Evolutionary conservation across 2,113 vertebrate genomes (phyloP).

Genomic region (Pseudopipra pipra): DNA sequence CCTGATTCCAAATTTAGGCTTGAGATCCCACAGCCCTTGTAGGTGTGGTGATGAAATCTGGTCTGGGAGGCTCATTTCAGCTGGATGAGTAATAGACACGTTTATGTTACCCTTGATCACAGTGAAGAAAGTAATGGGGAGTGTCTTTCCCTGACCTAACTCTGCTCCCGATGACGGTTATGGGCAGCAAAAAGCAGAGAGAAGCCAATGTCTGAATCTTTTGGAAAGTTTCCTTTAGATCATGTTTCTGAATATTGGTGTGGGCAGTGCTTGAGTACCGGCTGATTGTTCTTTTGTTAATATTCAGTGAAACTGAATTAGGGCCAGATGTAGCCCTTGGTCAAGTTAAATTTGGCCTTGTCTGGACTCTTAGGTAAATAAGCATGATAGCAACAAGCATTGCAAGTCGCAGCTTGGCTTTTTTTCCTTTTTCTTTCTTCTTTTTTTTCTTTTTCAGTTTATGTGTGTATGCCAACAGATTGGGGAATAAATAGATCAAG

Average conservation of each 20-base stretch:
- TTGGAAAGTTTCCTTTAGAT: background rate
- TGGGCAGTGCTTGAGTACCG: background rate
- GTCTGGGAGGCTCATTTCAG: background rate
- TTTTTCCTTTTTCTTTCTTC: background rate
- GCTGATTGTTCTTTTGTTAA: background rate
- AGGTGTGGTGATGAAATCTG: conserved; percentile 18
- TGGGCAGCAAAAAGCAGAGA: background rate
- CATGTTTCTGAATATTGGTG: background rate
- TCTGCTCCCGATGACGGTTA: background rate
- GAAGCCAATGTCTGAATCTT: background rate
- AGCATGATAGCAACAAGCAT: background rate
- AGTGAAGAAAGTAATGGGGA: background rate
- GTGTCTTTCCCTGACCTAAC: background rate
- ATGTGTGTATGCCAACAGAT: background rate
- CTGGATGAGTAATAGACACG: background rate
- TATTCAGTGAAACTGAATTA: background rate
- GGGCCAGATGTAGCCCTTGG: background rate
- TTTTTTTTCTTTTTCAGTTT: background rate
- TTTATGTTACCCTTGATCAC: background rate
- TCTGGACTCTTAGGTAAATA: background rate
- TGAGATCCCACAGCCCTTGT: background rate
- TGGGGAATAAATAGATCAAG: conserved; percentile 13
- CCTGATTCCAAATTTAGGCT: background rate
- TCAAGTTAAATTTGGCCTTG: background rate
- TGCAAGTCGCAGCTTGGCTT: background rate